Conservation (phyloP, 2,797 vertebrate genomes). For the Enteromius radiatus region DNA sequence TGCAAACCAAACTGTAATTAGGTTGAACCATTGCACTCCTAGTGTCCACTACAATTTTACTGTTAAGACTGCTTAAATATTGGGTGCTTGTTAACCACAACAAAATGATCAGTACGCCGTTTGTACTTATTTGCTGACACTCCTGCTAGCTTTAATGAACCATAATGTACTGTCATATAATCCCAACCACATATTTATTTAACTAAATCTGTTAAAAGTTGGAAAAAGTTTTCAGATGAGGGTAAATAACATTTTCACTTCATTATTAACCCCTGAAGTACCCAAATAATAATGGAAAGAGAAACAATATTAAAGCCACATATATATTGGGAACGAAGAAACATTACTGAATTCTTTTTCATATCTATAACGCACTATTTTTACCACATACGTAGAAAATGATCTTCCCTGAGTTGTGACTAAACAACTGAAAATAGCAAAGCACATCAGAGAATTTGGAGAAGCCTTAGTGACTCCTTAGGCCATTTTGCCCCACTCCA, state of each 20-base stretch:
- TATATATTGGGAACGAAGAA: neutral
- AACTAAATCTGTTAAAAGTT: neutral
- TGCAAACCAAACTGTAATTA: too few relatives aligned
- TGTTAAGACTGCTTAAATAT: neutral
- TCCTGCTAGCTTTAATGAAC: neutral
- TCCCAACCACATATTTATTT: neutral
- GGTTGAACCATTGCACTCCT: too few relatives aligned
- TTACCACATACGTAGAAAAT: neutral
- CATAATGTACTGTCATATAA: neutral
- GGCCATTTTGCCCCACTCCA: neutral
- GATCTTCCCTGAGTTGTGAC: neutral
- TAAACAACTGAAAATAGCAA: neutral
- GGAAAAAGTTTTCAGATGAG: neutral
- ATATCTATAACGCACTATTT: neutral
- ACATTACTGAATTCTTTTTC: neutral
- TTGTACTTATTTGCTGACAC: neutral
- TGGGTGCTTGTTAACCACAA: neutral
- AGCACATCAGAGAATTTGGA: conserved; percentile 17
- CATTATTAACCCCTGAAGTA: neutral
- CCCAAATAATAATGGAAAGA: neutral
- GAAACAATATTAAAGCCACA: neutral
- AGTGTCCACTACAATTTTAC: neutral
- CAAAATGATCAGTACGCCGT: neutral
- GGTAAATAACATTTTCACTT: neutral
- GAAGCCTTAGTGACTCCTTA: neutral